Evolutionary conservation across 1,140 invertebrate genomes (phyloP).

Genomic region (Grapholita molesta): DNA sequence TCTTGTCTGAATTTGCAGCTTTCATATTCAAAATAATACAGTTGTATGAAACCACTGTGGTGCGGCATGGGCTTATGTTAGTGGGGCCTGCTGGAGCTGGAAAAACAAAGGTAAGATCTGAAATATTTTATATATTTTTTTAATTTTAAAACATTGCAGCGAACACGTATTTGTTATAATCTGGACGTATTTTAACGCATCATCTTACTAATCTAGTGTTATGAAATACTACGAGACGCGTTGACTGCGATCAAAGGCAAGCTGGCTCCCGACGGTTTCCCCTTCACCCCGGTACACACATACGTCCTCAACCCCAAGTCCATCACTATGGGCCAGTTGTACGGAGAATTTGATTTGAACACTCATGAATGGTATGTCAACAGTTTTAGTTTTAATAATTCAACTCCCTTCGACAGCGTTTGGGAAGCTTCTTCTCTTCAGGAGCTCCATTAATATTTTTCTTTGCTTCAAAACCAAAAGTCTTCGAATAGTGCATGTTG

Average conservation of each 20-base stretch:
- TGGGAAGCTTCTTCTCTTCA: no score
- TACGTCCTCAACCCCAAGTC: constrained; percentile 88
- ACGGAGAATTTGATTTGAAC: constrained; percentile 89
- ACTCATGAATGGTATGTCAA: constrained; percentile 87
- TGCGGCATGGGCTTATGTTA: constrained; percentile 90
- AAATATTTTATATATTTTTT: no score
- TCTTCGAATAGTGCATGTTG: no score
- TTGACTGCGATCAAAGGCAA: constrained; percentile 82
- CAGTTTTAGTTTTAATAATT: neutral
- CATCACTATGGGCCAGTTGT: constrained; percentile 90
- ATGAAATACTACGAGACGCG: constrained; percentile 82
- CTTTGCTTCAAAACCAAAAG: no score
- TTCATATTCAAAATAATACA: constrained; percentile 88
- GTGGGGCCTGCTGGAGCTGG: constrained; percentile 88
- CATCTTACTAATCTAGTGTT: constrained; percentile 79
- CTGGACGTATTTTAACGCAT: no score
- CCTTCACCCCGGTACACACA: constrained; percentile 80
- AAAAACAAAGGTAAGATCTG: constrained; percentile 82
- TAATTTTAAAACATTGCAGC: no score
- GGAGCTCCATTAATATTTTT: no score
- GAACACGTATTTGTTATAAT: no score
- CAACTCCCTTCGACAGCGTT: no score
- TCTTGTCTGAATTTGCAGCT: constrained; percentile 65
- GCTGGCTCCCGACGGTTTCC: constrained; percentile 81
- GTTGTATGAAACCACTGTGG: constrained; percentile 90